These are phyloP conservation scores for Drosophila yakuba DNA, from an alignment of 1,140 invertebrate species.

Conservation along the genomic window DNA sequence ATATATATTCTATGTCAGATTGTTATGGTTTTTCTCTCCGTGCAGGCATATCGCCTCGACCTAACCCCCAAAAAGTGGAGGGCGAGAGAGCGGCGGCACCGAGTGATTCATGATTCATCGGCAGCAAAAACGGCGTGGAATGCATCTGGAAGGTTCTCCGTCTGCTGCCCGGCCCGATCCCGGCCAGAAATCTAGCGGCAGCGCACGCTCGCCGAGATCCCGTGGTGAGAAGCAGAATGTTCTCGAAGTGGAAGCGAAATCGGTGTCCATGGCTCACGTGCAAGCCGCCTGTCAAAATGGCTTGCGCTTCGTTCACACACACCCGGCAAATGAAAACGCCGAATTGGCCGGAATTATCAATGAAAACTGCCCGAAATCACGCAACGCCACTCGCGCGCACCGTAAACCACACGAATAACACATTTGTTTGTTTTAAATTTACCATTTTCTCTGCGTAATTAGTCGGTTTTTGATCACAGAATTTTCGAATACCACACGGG, in stretches of 20 bases:
- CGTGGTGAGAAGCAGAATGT: conserved; percentile 18
- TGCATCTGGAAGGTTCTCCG: conserved; percentile 43
- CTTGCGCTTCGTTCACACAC: conserved; percentile 43
- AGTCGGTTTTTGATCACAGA: conserved; percentile 75
- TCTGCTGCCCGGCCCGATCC: background rate
- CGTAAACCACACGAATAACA: conserved; percentile 50
- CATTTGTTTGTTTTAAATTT: conserved; percentile 37
- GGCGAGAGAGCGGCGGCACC: conserved; percentile 26
- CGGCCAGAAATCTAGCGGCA: background rate
- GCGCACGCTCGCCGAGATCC: background rate
- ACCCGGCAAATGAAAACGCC: conserved; percentile 74
- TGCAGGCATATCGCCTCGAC: conserved; percentile 38
- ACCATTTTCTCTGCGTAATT: conserved; percentile 74
- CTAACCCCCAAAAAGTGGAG: conserved; percentile 41
- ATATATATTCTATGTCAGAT: conserved; percentile 4
- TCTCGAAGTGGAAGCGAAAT: conserved; percentile 26
- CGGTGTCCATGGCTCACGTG: conserved; percentile 46
- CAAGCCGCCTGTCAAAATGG: conserved; percentile 46
- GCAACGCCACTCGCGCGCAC: conserved; percentile 3
- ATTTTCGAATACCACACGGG: conserved; percentile 64
- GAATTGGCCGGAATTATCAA: conserved; percentile 56
- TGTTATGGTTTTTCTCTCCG: conserved; percentile 13
- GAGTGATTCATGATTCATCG: conserved; percentile 54
- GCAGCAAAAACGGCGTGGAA: conserved; percentile 27
- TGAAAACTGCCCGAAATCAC: conserved; percentile 49